Evolutionary conservation across 92 coral and sea anemone genomes (phyloP), one percentile per base, ranked within the genome.

Genomic region (Parazoanthus darwini): DNA sequence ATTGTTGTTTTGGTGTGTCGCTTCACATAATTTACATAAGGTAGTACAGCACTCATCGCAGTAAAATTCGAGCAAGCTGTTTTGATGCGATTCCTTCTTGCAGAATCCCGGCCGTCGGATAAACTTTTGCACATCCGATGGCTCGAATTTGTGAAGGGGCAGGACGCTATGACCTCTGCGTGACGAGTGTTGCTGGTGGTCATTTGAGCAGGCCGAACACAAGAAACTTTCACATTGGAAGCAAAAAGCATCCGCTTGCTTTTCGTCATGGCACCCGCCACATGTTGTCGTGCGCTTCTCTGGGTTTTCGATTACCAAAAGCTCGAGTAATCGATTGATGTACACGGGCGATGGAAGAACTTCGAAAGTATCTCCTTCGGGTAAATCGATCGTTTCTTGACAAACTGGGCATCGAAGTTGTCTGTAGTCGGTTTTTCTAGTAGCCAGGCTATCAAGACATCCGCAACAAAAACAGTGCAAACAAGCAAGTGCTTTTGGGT

Each of bases 381-480:
- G 87, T 84, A 84, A 48, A 22, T 84, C 87, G 25, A 84, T 84
- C 38, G 43, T 72, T 46, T 84, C 87, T 84, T 84, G 87, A 46
- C 87, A 84, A 84, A 84, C 79, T 48, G 87, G 87, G 68, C 87
- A 84, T 33, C 87, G 78, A 46, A 84, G 87, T 42, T 71, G 87
- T 84, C 87, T 84, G 87, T 84, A 84, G 87, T 84, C 79, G 66
- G 87, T 84, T 84, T 84, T 84, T 23, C 87, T 84, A 18, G 87
- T 84, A 33, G 87, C 87, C 79, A 84, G 29, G 78, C 87, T 84
- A 72, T 84, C 87, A 15, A 84, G 87, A 29, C 87, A 84, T 20
- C 87, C 87, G 63, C 87, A 84, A 84, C 87, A 84, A 38, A 84
- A 84, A 71, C 87, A 70, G 56, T 84, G 87, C 59, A 84, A 71